Conservation (phyloP, 2,888 invertebrate species). For the Pelosia muscerda region DNA sequence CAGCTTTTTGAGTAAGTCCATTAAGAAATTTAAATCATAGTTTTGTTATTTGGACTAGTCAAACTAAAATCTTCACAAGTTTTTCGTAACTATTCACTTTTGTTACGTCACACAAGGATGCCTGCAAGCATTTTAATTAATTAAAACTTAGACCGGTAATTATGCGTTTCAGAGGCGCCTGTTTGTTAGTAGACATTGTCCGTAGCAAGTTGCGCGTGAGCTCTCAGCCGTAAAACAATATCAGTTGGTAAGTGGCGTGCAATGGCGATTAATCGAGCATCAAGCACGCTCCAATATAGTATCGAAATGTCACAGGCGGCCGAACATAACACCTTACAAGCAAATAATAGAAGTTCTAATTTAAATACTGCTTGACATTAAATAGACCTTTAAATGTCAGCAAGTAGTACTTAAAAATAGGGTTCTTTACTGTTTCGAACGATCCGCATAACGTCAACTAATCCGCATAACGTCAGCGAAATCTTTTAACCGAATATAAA, state of each 20-base stretch:
- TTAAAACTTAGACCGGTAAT: slow-evolving; percentile 4
- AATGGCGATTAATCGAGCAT: slow-evolving; percentile 48
- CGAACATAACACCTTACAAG: slow-evolving; percentile 21
- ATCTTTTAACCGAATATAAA: too few relatives aligned
- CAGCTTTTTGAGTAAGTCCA: background rate
- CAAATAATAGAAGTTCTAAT: slow-evolving; percentile 20
- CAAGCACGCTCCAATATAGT: slow-evolving; percentile 17
- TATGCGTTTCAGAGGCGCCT: background rate
- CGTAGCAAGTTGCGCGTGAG: slow-evolving; percentile 19
- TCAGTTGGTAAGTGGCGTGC: slow-evolving; percentile 53
- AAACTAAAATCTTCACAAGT: background rate
- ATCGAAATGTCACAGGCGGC: slow-evolving; percentile 45
- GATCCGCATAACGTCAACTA: too few relatives aligned
- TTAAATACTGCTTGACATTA: background rate
- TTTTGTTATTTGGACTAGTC: background rate
- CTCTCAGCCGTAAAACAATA: slow-evolving; percentile 60
- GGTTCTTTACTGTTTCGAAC: background rate
- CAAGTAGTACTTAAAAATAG: background rate
- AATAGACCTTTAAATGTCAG: background rate
- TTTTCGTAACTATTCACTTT: background rate
- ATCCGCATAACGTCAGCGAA: too few relatives aligned
- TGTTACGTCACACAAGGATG: background rate
- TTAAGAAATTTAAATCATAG: background rate
- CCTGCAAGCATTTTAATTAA: background rate
- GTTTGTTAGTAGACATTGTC: background rate